Evolutionary conservation across 2,113 vertebrate species (phyloP).

Genomic region (Lagenorhynchus albirostris): DNA sequence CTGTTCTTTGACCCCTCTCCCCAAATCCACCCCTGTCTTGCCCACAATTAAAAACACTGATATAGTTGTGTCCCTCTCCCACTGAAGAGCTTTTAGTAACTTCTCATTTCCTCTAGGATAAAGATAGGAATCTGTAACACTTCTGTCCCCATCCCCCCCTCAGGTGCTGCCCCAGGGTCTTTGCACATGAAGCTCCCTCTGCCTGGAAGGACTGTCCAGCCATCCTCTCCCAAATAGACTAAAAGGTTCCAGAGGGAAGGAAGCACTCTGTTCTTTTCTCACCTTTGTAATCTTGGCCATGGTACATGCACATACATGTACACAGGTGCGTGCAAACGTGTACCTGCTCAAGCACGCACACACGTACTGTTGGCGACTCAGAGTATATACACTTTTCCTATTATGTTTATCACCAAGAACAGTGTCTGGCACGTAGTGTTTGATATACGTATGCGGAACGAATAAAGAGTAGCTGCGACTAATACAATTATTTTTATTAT

Average conservation of each 20-base stretch:
- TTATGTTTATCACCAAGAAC: no score
- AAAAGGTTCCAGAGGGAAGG: no score
- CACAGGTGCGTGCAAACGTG: accelerated
- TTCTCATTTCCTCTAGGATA: background rate
- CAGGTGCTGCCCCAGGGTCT: background rate
- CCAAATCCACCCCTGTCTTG: background rate
- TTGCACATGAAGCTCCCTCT: background rate
- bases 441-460: accelerated
- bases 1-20: background rate
- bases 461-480: background rate
- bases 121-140: background rate
- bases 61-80: background rate
- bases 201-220: background rate
- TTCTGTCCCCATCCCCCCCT: accelerated
- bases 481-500: background rate
- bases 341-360: accelerated
- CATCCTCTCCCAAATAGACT: background rate
- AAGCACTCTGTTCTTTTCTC: no score
- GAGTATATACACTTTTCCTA: accelerated
- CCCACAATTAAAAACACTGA: background rate
- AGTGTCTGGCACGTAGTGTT: accelerated
- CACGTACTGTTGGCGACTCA: accelerated
- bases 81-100: background rate
- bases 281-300: background rate
- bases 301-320: accelerated